Base-by-base conservation (phyloP, 1,140 invertebrate species). In the Drosophila fuyamai region DNA sequence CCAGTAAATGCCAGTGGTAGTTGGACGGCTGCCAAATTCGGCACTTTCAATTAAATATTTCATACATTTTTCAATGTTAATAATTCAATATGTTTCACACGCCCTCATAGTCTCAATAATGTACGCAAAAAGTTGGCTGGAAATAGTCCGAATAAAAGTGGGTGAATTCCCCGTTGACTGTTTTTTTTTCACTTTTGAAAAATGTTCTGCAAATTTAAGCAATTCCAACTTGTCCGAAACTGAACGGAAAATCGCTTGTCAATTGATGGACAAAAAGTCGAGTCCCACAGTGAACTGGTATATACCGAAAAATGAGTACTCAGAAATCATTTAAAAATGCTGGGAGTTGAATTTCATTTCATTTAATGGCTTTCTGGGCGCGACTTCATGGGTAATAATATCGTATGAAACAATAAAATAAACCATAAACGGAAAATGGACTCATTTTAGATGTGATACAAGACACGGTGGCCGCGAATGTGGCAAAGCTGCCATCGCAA, bases 31-130 rank as follows among this genome's bases (percentile, higher is more conserved):
- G 72, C 61, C 53, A 57, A 40, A 76, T 58, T 76, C 40, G 61
- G 36, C 50, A 41, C 9, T 60, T 58, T 50, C 83, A 79, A 76
- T 88, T 88, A 77, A 88, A 86, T 86, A 83, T 86, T 88, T 82
- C 44, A 59, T 56, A 65, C 73, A 60, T 59, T 79, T 74, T 73
- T 56, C 68, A 40, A 8, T 36, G 65, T 58, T 70, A 86, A 83
- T 86, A 83, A 83, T 86, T 86, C 72, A 86, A 67, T 51, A 65
- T 73, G 67, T 68, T 88, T 79, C 75, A 66, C 76, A 75, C 65
- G 85, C 58, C 83, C 5, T 36, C 67, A 73, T 70, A 63, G 48
- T 36, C 63, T 77, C 63, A 72, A 82, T 88, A 76, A 86, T 88
- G 85, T 76, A 79, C 65, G 77, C 60, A 38, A 40, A 77, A 65